Evolutionary conservation across 2,797 vertebrate genomes (phyloP), one percentile per base, ranked within the genome.

Genomic region (Natrix natrix): DNA sequence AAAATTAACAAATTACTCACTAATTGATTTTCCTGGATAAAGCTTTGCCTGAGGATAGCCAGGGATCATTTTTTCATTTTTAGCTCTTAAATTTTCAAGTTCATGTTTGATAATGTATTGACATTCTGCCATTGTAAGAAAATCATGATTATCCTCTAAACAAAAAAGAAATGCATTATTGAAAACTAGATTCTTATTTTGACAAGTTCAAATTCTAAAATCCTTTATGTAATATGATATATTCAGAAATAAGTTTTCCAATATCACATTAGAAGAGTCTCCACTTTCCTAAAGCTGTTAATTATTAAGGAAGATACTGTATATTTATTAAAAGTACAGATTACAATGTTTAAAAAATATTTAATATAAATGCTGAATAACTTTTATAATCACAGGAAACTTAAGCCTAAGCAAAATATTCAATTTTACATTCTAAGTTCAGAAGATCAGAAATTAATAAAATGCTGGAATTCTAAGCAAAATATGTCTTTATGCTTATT

Each of bases 51-150:
- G 98, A 17, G 98, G 97, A 96, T 99, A 98, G 90, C 99, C 99
- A 22, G 99, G 99, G 57, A 99, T 98, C 91, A 98, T 98, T 91
- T 97, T 98, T 97, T 99, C 99, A 86, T 98, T 98, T 97, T 96
- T 98, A 90, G 99, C 99, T 97, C 99, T 98, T 93, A 99, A 97
- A 54, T 98, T 99, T 96, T 99, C 99, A 92, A 99, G 98, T 96
- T 99, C 99, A 20, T 99, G 99, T 96, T 99, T 99, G 95, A 99
- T 97, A 95, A 99, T 99, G 96, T 98, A 99, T 94, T 99, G 99
- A 97, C 99, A 98, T 97, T 99, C 99, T 0, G 99, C 98, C 97
- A 98, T 98, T 24, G 98, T 99, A 93, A 99, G 98, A 97, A 99
- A 99, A 96, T 96, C 92, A 20, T 98, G 98, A 54, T 98, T 99